Conservation (phyloP, 2,888 invertebrate genomes). For the Blastobasis adustella region DNA sequence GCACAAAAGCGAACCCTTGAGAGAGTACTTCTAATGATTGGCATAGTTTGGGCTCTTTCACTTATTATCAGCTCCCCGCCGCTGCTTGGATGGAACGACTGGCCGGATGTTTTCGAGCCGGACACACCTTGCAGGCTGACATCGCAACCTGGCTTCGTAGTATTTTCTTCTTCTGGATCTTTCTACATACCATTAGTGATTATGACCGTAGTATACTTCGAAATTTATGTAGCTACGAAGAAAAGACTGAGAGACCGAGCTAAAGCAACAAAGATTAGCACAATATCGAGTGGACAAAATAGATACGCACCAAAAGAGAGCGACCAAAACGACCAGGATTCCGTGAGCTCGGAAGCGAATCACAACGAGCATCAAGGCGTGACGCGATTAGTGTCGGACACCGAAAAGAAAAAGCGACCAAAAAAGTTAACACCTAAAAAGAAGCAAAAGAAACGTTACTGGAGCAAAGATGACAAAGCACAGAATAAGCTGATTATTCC, state of each 20-base stretch:
- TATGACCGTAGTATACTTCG: constrained; percentile 96
- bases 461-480: constrained; percentile 65
- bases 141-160: constrained; percentile 90
- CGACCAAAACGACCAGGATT: constrained; percentile 80
- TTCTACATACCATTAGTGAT: constrained; percentile 95
- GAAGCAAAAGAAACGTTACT: constrained; percentile 70
- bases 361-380: constrained; percentile 79
- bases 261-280: constrained; percentile 86
- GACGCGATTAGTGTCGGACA: constrained; percentile 44
- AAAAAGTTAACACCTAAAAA: constrained; percentile 63
- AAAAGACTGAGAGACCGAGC: constrained; percentile 89
- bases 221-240: constrained; percentile 95
- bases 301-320: constrained; percentile 62
- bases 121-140: constrained; percentile 90
- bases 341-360: constrained; percentile 88
- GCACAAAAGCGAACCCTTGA: constrained; percentile 93
- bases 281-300: constrained; percentile 71
- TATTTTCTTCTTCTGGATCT: constrained; percentile 94
- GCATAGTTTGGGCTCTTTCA: constrained; percentile 89
- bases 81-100: constrained; percentile 94
- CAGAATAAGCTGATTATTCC: constrained; percentile 66
- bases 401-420: constrained; percentile 49
- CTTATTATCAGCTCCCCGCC: constrained; percentile 93
- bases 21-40: constrained; percentile 89
- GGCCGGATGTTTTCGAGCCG: constrained; percentile 88